These are phyloP conservation scores for Melinaea menophilus DNA, from an alignment of 2,888 invertebrate genomes.

Conservation along the genomic window DNA sequence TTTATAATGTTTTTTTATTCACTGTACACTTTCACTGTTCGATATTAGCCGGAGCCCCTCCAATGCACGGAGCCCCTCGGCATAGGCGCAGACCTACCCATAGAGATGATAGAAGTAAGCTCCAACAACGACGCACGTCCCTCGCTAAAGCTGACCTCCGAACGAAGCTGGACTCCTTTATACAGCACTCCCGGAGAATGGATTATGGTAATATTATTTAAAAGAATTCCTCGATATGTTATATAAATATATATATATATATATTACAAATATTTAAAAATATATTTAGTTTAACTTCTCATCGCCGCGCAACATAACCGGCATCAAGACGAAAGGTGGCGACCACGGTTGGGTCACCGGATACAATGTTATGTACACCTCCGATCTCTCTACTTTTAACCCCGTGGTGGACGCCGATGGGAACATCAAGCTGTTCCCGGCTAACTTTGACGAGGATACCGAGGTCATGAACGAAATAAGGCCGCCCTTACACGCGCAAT, in stretches of 20 bases:
- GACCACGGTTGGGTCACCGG: constrained; percentile 85
- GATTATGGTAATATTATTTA: constrained; percentile 74
- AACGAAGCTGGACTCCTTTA: constrained; percentile 81
- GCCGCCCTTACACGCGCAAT: constrained; percentile 84
- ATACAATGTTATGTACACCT: constrained; percentile 85
- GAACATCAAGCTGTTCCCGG: constrained; percentile 81
- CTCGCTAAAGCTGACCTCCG: constrained; percentile 65
- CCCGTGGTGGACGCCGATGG: constrained; percentile 73
- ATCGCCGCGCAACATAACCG: constrained; percentile 86
- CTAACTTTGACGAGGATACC: constrained; percentile 82
- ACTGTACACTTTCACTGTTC: not conserved
- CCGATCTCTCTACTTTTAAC: constrained; percentile 81
- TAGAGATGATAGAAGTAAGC: constrained; percentile 83
- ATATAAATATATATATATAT: not conserved
- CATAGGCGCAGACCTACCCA: constrained; percentile 79
- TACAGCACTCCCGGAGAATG: constrained; percentile 83
- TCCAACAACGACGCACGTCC: constrained; percentile 69
- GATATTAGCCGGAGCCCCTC: constrained; percentile 31
- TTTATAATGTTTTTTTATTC: too few species aligned
- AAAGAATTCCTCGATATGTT: not conserved
- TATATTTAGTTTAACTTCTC: constrained; percentile 83
- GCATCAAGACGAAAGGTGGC: constrained; percentile 85
- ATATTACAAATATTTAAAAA: not conserved
- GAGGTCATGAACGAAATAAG: constrained; percentile 81
- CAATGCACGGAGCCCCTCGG: constrained; percentile 87